phyloP scores from a whole-genome alignment of 1,140 invertebrate species.

The Sinonovacula constricta region DNA sequence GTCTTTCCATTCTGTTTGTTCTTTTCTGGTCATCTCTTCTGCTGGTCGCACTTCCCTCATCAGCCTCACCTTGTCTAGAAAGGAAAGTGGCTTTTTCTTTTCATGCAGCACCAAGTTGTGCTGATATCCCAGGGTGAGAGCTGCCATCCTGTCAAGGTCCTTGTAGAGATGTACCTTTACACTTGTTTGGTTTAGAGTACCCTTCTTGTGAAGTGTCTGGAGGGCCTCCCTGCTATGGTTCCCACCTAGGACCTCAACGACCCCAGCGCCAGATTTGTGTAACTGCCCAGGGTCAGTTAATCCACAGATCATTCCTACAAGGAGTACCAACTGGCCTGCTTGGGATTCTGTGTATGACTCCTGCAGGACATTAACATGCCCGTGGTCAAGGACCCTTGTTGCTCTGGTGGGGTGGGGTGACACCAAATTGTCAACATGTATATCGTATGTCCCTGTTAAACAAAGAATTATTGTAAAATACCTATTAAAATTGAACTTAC shows the following conservation, averaged over 20 bases:
- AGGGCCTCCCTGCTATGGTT: not conserved
- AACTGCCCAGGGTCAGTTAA: not conserved
- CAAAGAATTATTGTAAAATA: too few species aligned
- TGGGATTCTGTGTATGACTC: not conserved
- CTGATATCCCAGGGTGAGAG: not conserved
- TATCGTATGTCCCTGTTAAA: not conserved
- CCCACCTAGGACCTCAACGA: not conserved
- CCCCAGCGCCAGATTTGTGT: not conserved
- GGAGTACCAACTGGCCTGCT: not conserved
- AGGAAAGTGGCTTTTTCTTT: not conserved
- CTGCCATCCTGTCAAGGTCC: not conserved
- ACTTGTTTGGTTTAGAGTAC: not conserved
- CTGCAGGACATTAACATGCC: not conserved
- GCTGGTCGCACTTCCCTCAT: not conserved
- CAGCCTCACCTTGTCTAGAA: not conserved
- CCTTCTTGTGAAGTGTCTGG: not conserved
- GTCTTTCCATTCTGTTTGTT: too few species aligned
- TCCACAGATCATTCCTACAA: not conserved
- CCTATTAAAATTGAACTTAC: too few species aligned
- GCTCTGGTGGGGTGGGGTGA: not conserved
- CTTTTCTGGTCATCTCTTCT: not conserved
- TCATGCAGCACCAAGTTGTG: not conserved
- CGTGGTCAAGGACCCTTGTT: not conserved
- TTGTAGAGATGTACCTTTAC: conserved; percentile 1
- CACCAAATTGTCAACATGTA: not conserved